Evolutionary conservation across 2,888 invertebrate genomes (phyloP), one percentile per base, ranked within the genome.

Genomic region (Eupithecia subumbrata): DNA sequence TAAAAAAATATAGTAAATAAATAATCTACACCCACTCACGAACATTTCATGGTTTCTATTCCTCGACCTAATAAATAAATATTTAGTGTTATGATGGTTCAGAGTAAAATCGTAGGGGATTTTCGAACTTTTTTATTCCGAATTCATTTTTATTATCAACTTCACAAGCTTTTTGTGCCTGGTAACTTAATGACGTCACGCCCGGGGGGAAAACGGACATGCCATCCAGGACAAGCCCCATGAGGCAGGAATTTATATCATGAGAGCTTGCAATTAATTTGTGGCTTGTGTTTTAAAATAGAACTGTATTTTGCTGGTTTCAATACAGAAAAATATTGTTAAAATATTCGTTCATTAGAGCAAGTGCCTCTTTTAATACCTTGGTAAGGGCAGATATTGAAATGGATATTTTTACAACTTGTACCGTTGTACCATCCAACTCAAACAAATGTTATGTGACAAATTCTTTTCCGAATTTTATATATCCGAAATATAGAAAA

Each of bases 181-280:
- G 2, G 60, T 14, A 60, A 60, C 25, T 14, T 60, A 25, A 60
- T 75, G 71, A 71, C 63, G 75, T 75, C 63, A 71, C n/a, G 74
- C 37, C 75, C 75, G 22, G 40, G 12, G 60, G 60, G 60, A 60
- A 56, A 60, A 60, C 25, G 63, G 64, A 30, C 40, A 64, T 16
- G 69, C 69, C 68, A 75, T 63, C 56, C 64, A 52, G 69, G 52
- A 22, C 64, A 66, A 18, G 37, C 34, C 75, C 69, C 52, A n/a
- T 4, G 75, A 69, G 72, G 43, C 8, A 8, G 37, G n/a, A 45
- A 75, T 72, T 69, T 69, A 72, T 64, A 67, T 56, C 45, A 34
- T 72, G 75, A 45, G 48, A 40, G 75, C 48, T 72, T 14, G 22
- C 67, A 71, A 75, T 68, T 71, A 60, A 68, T 67, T 74, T 71